Evolutionary conservation across 2,113 vertebrate genomes (phyloP).

Genomic region (Corvus moneduloides): DNA sequence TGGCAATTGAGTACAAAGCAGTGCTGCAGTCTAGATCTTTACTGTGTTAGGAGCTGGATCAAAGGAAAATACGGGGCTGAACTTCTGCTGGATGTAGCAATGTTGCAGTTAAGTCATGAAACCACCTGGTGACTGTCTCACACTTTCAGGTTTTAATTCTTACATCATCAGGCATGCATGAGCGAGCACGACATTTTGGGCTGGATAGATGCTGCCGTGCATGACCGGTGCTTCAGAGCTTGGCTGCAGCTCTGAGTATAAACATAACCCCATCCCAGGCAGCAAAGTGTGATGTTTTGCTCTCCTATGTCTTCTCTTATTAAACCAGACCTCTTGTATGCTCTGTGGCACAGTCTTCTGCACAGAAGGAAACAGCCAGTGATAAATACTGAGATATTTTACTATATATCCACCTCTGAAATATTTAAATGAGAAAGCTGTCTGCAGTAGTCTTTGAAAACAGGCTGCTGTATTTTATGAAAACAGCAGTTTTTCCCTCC

Average conservation of each 20-base stretch:
- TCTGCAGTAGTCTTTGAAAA: background rate
- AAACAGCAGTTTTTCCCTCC: background rate
- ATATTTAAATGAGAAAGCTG: background rate
- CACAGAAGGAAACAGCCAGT: background rate
- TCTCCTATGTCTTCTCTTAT: background rate
- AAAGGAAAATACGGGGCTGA: background rate
- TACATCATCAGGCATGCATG: background rate
- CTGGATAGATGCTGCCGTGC: background rate
- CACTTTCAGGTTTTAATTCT: background rate
- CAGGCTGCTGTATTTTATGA: accelerated
- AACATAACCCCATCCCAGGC: background rate
- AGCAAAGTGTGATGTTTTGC: background rate
- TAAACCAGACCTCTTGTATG: background rate
- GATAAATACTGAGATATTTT: background rate
- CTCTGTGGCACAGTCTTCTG: background rate
- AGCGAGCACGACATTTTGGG: background rate
- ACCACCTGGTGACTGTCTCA: background rate
- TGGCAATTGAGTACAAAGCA: background rate
- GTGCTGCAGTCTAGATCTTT: background rate
- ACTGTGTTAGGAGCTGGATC: background rate
- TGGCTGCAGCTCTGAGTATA: background rate
- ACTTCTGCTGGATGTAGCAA: background rate
- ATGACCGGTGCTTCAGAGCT: background rate
- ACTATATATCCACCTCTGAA: background rate
- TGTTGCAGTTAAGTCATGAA: background rate